Conservation (phyloP, 2,113 vertebrate genomes). For the Lota lota region DNA sequence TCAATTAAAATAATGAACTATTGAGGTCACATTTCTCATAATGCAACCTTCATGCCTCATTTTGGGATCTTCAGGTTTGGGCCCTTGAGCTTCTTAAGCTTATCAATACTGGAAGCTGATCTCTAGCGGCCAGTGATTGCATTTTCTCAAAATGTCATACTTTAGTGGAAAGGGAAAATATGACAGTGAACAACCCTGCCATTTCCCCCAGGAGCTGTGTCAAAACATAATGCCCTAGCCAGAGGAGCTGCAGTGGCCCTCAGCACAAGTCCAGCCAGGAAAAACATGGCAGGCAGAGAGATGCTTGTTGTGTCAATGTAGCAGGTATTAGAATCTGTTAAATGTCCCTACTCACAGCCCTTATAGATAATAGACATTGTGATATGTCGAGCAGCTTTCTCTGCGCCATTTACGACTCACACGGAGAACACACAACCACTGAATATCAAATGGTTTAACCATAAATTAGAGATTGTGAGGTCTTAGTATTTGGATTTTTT, state of each 20-base stretch:
- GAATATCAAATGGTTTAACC: slow-evolving; percentile 50
- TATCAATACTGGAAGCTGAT: slow-evolving; percentile 48
- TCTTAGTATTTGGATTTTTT: slow-evolving; percentile 25
- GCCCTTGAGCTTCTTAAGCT: slow-evolving; percentile 29
- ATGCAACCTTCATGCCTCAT: slow-evolving; percentile 4
- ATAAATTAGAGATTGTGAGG: slow-evolving; percentile 50
- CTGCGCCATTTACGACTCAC: slow-evolving; percentile 50
- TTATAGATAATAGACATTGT: slow-evolving; percentile 63
- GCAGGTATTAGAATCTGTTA: slow-evolving; percentile 54
- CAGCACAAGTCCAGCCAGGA: slow-evolving; percentile 27
- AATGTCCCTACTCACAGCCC: slow-evolving; percentile 49
- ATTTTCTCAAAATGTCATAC: slow-evolving; percentile 41
- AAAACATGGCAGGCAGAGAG: slow-evolving; percentile 30
- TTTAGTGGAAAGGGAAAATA: slow-evolving; percentile 34
- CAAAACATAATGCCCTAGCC: slow-evolving; percentile 43
- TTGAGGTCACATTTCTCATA: slow-evolving; percentile 43
- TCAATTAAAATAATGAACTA: slow-evolving; percentile 29
- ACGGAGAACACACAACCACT: slow-evolving; percentile 46
- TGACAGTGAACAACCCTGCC: slow-evolving; percentile 43
- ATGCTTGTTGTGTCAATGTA: slow-evolving; percentile 36
- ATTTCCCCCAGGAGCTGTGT: slow-evolving; percentile 42
- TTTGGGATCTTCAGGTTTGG: slow-evolving; percentile 33
- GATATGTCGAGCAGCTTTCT: slow-evolving; percentile 53
- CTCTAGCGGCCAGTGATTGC: slow-evolving; percentile 38
- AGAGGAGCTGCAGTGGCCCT: slow-evolving; percentile 36